Evolutionary conservation across 2,797 vertebrate genomes (phyloP).

Genomic region (Novumbra hubbsi): DNA sequence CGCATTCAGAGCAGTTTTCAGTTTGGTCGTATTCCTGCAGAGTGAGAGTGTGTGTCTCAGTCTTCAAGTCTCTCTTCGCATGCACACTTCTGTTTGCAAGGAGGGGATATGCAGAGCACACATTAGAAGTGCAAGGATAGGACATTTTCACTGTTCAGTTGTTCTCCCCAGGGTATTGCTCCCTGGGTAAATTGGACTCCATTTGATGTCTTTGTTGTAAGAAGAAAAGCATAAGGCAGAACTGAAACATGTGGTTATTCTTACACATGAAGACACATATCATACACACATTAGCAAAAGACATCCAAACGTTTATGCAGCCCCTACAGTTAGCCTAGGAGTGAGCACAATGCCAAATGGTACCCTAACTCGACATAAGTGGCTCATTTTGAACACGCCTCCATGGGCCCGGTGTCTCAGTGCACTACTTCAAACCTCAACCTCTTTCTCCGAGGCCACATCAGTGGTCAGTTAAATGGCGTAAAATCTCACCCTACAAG

Average conservation of each 20-base stretch:
- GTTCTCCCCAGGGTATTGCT: conserved; percentile 54
- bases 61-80: neutral
- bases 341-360: neutral
- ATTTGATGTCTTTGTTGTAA: conserved; percentile 58
- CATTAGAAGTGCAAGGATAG: conserved; percentile 44
- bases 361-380: neutral
- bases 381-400: neutral
- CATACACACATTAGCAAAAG: conserved; percentile 24
- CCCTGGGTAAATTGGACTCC: conserved; percentile 46
- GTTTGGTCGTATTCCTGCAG: conserved; percentile 45
- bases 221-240: conserved; percentile 64
- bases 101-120: conserved; percentile 15
- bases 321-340: neutral
- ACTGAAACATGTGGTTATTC: conserved; percentile 56
- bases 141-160: conserved; percentile 41
- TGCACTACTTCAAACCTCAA: neutral
- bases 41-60: conserved; percentile 17
- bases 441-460: neutral
- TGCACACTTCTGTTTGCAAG: neutral
- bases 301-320: neutral
- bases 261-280: conserved; percentile 46
- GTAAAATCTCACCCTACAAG: conserved; percentile 56
- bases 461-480: conserved; percentile 52
- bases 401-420: too few species aligned
- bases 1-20: conserved; percentile 45